Evolutionary conservation across 2,113 vertebrate species (phyloP).

Genomic region (Hymenochirus boettgeri): DNA sequence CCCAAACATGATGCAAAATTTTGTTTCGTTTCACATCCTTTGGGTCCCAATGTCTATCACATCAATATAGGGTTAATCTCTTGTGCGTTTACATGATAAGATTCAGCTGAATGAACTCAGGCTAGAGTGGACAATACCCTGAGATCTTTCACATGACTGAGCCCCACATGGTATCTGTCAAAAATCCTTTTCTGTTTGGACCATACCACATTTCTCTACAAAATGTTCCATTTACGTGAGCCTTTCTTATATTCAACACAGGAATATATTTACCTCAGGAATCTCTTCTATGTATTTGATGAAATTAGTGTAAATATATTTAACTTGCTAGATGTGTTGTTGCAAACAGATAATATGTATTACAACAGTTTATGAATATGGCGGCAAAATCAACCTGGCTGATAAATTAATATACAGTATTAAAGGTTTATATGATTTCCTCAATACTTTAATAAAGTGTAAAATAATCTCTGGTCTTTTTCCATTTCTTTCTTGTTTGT

Average conservation of each 20-base stretch:
- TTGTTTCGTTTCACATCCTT: too few relatives aligned
- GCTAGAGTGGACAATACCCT: too few relatives aligned
- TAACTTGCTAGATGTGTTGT: slow-evolving; percentile 20
- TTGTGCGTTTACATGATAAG: too few relatives aligned
- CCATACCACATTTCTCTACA: neutral
- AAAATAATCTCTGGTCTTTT: too few relatives aligned
- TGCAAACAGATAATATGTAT: neutral
- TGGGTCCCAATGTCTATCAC: neutral
- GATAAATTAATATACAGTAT: neutral
- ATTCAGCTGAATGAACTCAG: too few relatives aligned
- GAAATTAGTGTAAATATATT: slow-evolving; percentile 35
- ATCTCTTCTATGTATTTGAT: slow-evolving; percentile 14
- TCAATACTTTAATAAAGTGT: too few relatives aligned
- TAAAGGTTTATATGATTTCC: neutral
- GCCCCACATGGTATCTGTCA: too few relatives aligned
- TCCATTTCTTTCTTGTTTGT: too few relatives aligned
- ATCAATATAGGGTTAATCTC: too few relatives aligned
- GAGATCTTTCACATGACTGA: too few relatives aligned
- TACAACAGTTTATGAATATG: neutral
- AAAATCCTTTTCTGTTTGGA: neutral
- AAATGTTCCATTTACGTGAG: neutral
- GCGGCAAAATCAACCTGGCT: neutral
- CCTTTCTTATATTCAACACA: neutral
- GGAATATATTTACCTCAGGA: slow-evolving; percentile 33
- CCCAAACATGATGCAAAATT: too few relatives aligned